Evolutionary conservation across 2,113 vertebrate species (phyloP).

Genomic region (Rhea americana): DNA sequence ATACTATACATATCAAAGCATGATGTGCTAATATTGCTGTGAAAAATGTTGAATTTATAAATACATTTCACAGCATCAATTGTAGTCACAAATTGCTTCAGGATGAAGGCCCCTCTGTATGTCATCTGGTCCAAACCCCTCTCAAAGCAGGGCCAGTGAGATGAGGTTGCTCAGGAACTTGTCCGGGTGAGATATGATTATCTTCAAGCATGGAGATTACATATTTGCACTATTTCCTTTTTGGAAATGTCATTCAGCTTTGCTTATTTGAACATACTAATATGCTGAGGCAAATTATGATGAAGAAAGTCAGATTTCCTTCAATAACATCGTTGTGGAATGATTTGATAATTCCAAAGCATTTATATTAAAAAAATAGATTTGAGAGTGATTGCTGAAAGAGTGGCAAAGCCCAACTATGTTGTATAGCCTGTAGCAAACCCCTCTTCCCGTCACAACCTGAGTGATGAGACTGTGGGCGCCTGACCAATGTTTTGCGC

Average conservation of each 20-base stretch:
- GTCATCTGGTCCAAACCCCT: background rate
- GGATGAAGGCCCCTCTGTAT: background rate
- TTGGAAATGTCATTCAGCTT: background rate
- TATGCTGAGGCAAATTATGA: background rate
- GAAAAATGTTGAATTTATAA: background rate
- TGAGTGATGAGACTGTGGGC: background rate
- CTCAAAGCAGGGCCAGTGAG: background rate
- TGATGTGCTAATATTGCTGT: background rate
- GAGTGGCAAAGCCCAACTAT: background rate
- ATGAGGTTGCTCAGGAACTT: background rate
- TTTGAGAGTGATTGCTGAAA: background rate
- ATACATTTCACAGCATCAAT: background rate
- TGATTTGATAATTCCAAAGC: background rate
- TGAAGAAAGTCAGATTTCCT: background rate
- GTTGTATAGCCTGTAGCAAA: background rate
- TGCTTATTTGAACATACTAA: background rate
- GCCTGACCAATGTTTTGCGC: rapidly evolving
- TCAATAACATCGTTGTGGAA: background rate
- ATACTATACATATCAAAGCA: background rate
- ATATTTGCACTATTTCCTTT: background rate
- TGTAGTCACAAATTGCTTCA: background rate
- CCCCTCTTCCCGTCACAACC: background rate
- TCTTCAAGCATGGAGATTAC: background rate
- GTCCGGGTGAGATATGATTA: background rate
- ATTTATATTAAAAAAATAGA: background rate